Conservation (phyloP, 1,140 invertebrate genomes). For the Cardiocondyla obscurior region DNA sequence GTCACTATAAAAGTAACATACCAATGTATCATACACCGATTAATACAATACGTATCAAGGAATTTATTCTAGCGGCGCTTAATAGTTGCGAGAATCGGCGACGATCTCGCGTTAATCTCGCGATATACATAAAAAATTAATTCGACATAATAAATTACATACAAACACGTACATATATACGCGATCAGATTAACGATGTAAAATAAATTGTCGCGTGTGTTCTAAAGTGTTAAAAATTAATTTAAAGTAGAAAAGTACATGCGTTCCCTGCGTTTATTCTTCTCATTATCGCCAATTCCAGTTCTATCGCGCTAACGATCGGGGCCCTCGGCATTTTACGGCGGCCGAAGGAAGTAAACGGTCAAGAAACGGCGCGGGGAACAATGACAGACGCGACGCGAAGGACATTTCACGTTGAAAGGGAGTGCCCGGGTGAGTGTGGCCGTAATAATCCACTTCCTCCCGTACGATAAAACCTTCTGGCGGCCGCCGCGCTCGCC, state of each 20-base stretch:
- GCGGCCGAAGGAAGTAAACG: conserved; percentile 3
- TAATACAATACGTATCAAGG: too few species aligned
- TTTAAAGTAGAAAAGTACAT: background rate
- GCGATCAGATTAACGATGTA: too few species aligned
- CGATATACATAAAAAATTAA: background rate
- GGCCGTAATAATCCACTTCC: conserved; percentile 43
- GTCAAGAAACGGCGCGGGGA: background rate
- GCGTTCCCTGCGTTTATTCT: background rate
- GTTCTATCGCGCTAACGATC: background rate
- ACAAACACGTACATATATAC: too few species aligned
- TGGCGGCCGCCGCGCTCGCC: background rate
- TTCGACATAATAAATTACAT: too few species aligned
- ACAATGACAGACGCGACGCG: conserved; percentile 36
- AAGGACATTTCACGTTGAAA: conserved; percentile 31
- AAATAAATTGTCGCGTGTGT: too few species aligned
- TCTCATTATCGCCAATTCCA: background rate
- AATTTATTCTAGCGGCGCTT: too few species aligned
- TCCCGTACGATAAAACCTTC: conserved; percentile 24
- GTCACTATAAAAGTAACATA: too few species aligned
- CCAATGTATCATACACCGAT: too few species aligned
- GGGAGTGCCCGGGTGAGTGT: conserved; percentile 26
- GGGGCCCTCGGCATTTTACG: background rate
- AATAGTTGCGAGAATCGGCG: background rate
- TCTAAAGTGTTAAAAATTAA: too few species aligned
- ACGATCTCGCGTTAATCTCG: background rate